A percentile compares a stretch with the other conserved stretches of the same genome.
phyloP scores from a whole-genome alignment of 2,113 vertebrate species.

The Lophura nycthemera region DNA sequence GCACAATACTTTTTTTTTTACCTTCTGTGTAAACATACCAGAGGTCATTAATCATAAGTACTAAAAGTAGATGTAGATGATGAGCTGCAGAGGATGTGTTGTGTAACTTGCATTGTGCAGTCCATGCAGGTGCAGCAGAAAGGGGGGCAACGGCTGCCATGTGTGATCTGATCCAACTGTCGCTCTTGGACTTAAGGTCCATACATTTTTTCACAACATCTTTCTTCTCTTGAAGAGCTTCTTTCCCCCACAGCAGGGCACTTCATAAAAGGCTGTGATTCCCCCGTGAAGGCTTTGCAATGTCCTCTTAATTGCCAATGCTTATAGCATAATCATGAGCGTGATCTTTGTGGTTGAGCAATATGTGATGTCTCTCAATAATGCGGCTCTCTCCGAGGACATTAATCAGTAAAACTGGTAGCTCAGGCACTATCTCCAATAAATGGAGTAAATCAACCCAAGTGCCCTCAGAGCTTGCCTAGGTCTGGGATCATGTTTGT shows the following conservation, averaged over 20 bases:
- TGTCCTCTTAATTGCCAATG: neutral
- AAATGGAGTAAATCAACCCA: neutral
- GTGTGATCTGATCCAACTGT: neutral
- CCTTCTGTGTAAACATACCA: neutral
- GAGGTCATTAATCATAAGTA: neutral
- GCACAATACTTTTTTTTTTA: neutral
- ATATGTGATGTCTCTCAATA: neutral
- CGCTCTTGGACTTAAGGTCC: neutral
- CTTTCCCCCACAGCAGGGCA: neutral
- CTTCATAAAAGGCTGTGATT: neutral
- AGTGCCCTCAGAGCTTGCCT: neutral
- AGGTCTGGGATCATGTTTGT: neutral
- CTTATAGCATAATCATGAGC: neutral
- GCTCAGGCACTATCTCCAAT: slow-evolving; percentile 6
- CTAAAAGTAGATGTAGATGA: neutral
- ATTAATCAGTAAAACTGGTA: neutral
- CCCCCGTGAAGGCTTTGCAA: neutral
- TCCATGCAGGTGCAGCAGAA: neutral
- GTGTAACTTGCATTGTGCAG: accelerated
- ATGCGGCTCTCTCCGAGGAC: neutral
- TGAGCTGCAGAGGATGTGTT: neutral
- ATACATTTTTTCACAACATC: neutral
- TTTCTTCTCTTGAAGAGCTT: neutral
- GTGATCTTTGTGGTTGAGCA: neutral
- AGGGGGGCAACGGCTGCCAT: neutral